A percentile compares a stretch with the other conserved stretches of the same genome.
phyloP scores from a whole-genome alignment of 1,140 invertebrate genomes.

The Drosophila orosa region DNA sequence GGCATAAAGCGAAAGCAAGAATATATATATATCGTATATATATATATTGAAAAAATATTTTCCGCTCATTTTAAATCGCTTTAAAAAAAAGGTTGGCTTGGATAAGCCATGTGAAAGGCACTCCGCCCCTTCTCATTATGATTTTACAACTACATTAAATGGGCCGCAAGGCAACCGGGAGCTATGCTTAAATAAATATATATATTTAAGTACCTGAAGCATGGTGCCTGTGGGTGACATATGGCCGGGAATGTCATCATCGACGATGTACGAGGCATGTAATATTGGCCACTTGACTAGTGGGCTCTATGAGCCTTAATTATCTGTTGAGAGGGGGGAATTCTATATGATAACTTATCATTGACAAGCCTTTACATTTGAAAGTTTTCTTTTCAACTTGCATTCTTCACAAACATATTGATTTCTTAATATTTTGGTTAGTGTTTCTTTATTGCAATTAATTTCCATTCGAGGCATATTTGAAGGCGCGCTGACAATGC shows the following conservation, averaged over 20 bases:
- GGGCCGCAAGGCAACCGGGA: background rate
- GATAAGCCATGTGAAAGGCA: constrained; percentile 11
- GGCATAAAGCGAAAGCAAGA: constrained; percentile 29
- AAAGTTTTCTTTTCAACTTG: background rate
- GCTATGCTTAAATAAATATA: background rate
- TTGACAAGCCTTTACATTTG: background rate
- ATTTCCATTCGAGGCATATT: constrained; percentile 19
- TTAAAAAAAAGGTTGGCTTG: constrained; percentile 38
- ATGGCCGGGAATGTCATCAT: constrained; percentile 12
- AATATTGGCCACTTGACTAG: constrained; percentile 18
- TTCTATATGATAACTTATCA: background rate
- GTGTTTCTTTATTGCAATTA: constrained; percentile 20
- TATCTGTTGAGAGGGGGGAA: constrained; percentile 1
- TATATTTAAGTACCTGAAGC: background rate
- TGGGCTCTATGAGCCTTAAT: constrained; percentile 13
- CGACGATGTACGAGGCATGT: constrained; percentile 15
- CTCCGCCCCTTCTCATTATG: constrained; percentile 43
- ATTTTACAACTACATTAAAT: constrained; percentile 64
- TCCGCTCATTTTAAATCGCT: constrained; percentile 41
- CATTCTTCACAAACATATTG: background rate
- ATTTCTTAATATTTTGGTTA: background rate
- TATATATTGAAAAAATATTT: constrained; percentile 11
- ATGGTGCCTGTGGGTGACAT: constrained; percentile 28
- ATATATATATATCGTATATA: constrained; percentile 7
- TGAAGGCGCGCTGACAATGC: constrained; percentile 11